These are phyloP conservation scores for Spodoptera frugiperda DNA, from an alignment of 1,140 invertebrate species.

Conservation along the genomic window DNA sequence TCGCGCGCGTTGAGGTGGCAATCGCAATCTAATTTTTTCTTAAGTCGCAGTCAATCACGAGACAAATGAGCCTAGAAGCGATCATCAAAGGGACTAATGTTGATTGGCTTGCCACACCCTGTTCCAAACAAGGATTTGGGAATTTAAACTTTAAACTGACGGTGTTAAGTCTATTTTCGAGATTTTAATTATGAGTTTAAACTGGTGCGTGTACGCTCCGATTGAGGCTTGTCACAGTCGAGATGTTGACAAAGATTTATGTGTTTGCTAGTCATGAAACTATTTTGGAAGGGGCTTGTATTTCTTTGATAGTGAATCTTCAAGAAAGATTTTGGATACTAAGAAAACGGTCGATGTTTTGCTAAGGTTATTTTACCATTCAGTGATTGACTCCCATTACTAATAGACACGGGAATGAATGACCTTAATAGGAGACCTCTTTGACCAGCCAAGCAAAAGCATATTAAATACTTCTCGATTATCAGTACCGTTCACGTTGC, in stretches of 20 bases:
- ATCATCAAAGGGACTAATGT: constrained; percentile 76
- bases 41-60: constrained; percentile 77
- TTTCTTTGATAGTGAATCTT: not conserved
- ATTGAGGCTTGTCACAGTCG: constrained; percentile 57
- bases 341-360: not conserved
- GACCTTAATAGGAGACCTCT: not conserved
- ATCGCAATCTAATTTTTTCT: constrained; percentile 83
- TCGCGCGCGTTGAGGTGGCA: constrained; percentile 79
- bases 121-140: not conserved
- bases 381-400: not conserved
- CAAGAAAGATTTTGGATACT: not conserved
- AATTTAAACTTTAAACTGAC: constrained; percentile 47
- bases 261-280: constrained; percentile 40
- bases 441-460: not conserved
- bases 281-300: not conserved
- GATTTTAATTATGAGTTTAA: constrained; percentile 25
- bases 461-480: constrained; percentile 3
- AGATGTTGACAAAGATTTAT: constrained; percentile 69
- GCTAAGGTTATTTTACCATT: not conserved
- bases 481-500: constrained; percentile 28
- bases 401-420: not conserved
- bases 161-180: constrained; percentile 49
- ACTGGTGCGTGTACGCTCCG: constrained; percentile 28
- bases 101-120: constrained; percentile 69
- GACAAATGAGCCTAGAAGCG: constrained; percentile 79